These are phyloP conservation scores for Hiodon alosoides DNA, from an alignment of 2,113 vertebrate species.

Conservation along the genomic window DNA sequence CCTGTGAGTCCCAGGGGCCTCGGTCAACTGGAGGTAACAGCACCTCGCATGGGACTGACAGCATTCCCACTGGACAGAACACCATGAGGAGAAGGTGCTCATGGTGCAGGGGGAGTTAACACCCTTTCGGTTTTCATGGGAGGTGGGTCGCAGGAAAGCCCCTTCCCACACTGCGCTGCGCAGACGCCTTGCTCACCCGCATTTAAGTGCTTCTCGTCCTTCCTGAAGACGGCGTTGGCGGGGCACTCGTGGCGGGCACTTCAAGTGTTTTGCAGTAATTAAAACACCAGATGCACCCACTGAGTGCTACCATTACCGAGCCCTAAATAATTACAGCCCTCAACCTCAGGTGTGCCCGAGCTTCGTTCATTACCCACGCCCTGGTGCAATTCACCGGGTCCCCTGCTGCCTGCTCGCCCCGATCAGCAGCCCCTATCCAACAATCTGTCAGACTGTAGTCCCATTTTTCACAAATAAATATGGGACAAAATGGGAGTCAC, in stretches of 20 bases:
- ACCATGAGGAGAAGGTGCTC: too few relatives aligned
- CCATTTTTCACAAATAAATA: too few relatives aligned
- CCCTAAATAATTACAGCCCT: constrained; percentile 11
- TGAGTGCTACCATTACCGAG: background rate
- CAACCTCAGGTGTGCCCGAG: constrained; percentile 11
- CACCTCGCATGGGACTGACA: too few relatives aligned
- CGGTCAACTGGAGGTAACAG: background rate
- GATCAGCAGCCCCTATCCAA: too few relatives aligned
- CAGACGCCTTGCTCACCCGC: background rate
- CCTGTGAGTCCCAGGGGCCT: background rate
- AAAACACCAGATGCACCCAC: constrained; percentile 3
- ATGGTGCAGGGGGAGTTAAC: too few relatives aligned
- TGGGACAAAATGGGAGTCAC: too few relatives aligned
- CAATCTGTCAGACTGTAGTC: too few relatives aligned
- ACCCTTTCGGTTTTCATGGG: too few relatives aligned
- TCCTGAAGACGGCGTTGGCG: background rate
- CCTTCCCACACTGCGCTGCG: too few relatives aligned
- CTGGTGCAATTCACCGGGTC: background rate
- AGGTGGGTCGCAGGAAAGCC: too few relatives aligned
- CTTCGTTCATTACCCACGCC: background rate
- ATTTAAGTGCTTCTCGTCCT: too few relatives aligned
- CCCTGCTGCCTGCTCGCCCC: background rate
- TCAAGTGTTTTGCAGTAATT: constrained; percentile 1
- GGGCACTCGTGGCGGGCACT: background rate
- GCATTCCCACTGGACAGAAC: too few relatives aligned